Conservation (phyloP, 2,888 invertebrate species). For the Tetragonisca angustula region DNA sequence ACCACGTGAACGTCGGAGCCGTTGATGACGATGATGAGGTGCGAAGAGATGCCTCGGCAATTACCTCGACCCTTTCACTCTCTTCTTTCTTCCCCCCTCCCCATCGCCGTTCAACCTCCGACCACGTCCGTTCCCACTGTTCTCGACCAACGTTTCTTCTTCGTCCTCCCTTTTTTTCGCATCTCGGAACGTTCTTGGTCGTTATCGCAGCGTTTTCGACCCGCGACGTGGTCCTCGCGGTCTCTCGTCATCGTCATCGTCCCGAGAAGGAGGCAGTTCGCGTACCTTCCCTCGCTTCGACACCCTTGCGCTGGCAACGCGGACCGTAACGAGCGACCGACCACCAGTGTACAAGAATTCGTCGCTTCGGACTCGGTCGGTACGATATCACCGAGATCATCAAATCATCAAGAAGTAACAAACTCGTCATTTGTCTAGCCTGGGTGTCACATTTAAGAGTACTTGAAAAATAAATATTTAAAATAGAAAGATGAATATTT, state of each 20-base stretch:
- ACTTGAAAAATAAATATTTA: too few relatives aligned
- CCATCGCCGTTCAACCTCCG: neutral
- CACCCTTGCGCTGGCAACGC: too few relatives aligned
- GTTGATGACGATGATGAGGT: conserved; percentile 84
- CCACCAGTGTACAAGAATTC: too few relatives aligned
- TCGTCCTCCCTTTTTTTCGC: neutral
- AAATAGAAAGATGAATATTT: too few relatives aligned
- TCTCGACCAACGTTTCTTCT: neutral
- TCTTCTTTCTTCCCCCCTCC: neutral
- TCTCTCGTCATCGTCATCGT: neutral
- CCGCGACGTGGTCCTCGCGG: neutral
- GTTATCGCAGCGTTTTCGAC: neutral
- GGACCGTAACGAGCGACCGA: too few relatives aligned
- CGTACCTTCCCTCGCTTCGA: too few relatives aligned
- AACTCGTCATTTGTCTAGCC: too few relatives aligned
- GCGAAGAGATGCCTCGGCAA: conserved; percentile 84
- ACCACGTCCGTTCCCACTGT: conserved; percentile 1
- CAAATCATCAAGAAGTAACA: too few relatives aligned
- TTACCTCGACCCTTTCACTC: conserved; percentile 75
- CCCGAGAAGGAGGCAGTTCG: too few relatives aligned
- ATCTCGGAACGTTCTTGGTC: neutral
- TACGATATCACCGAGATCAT: too few relatives aligned
- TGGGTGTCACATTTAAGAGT: too few relatives aligned
- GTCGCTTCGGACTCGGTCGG: too few relatives aligned
- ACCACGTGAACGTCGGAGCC: conserved; percentile 75